Evolutionary conservation across 1,140 invertebrate species (phyloP), one percentile per base, ranked within the genome.

Genomic region (Drosophila chauvacae): DNA sequence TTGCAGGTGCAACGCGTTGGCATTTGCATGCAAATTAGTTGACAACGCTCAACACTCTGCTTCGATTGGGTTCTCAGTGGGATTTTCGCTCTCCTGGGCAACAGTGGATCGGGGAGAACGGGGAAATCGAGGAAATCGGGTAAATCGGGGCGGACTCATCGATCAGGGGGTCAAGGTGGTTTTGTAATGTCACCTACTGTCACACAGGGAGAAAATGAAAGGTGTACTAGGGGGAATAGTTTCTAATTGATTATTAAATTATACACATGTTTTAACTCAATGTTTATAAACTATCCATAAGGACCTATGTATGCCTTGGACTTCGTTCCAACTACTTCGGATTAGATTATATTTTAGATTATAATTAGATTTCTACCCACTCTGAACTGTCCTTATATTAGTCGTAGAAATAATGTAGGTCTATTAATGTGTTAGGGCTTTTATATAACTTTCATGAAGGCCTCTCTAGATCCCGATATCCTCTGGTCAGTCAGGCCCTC

Each of bases 11-110:
- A 87, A 88, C 77, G 80, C 77, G 77, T 70, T 80, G 73, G 77
- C 84, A 87, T 87, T 87, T 87, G 85, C 85, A 88, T 88, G 84
- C 85, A 88, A 88, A 88, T 88, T 84, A 90, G 80, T 78, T 80
- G 70, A 73, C 70, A 73, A 73, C 68, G 39, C 68, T 73, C 70
- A 72, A 73, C 70, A 73, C 68, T 60, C 41, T 70, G 55, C 68
- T 60, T 71, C 70, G 55, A 72, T 60, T 73, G 66, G 68, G 20
- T 42, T 72, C 53, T 37, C 37, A 41, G 20, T 42, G 11, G 57
- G 28, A 62, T 61, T 44, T 56, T 56, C 53, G 53, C 35, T 56
- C 37, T 39, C 53, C 53, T 56, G 35, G 35, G 20, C 20, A 39
- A 56, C 53, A 56, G 39, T 56, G 35, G 35, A 26, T 62, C 23